Evolutionary conservation across 2,888 invertebrate genomes (phyloP).

Genomic region (Zele albiditarsus): DNA sequence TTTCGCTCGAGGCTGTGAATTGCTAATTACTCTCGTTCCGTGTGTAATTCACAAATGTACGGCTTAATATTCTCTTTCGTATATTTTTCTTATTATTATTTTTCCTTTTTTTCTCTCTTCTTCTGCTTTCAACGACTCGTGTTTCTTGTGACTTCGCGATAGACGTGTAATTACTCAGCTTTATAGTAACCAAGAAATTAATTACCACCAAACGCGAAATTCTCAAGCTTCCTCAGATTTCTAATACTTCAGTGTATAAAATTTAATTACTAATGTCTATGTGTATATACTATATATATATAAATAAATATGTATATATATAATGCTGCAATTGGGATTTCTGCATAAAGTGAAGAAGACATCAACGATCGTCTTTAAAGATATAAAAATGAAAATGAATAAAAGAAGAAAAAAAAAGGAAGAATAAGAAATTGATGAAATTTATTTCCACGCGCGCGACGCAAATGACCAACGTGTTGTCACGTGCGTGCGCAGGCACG

Average conservation of each 20-base stretch:
- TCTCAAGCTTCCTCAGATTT: conserved; percentile 21
- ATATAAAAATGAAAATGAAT: background rate
- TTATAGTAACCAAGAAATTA: conserved; percentile 22
- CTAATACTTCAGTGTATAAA: background rate
- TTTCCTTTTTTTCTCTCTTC: background rate
- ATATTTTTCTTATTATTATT: background rate
- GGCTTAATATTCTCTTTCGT: conserved; percentile 22
- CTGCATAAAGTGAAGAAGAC: too few relatives aligned
- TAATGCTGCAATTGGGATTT: too few relatives aligned
- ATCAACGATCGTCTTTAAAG: background rate
- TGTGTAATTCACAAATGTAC: conserved; percentile 37
- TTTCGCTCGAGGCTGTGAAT: conserved; percentile 46
- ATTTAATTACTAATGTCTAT: conserved; percentile 8
- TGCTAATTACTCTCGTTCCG: conserved; percentile 59
- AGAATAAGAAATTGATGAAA: background rate
- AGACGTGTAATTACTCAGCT: conserved; percentile 21
- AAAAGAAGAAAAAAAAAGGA: background rate
- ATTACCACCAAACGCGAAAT: conserved; percentile 18
- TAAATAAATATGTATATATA: background rate
- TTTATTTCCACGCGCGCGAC: conserved; percentile 27
- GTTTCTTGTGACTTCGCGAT: conserved; percentile 26
- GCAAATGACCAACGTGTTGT: conserved; percentile 23
- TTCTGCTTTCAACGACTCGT: conserved; percentile 31
- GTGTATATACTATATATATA: conserved; percentile 10
- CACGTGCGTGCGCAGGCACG: conserved; percentile 45